phyloP scores from a whole-genome alignment of 2,797 vertebrate genomes.

The Xerus rutilus region DNA sequence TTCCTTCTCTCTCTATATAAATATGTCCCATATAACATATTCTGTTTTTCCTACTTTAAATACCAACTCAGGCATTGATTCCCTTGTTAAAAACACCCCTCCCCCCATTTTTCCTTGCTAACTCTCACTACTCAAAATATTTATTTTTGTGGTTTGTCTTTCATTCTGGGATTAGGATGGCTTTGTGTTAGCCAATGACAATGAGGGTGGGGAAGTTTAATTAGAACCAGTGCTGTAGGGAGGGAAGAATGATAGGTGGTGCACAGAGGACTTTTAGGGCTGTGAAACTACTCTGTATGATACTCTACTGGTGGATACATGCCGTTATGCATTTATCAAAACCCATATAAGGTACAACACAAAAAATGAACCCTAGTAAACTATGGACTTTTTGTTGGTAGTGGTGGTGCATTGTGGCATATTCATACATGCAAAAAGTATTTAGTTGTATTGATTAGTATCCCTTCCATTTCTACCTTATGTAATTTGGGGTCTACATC shows the following conservation, averaged over 20 bases:
- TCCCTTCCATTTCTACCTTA: neutral
- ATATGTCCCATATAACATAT: neutral
- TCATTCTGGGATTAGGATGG: neutral
- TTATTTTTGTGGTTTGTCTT: neutral
- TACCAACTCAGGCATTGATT: neutral
- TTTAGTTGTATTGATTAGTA: neutral
- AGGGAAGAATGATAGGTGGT: neutral
- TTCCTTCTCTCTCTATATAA: neutral
- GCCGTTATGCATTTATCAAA: too few relatives aligned
- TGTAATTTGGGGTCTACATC: neutral
- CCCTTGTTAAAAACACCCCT: neutral
- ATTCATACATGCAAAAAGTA: too few relatives aligned
- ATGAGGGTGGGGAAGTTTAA: neutral
- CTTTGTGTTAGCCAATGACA: neutral
- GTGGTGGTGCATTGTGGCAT: too few relatives aligned
- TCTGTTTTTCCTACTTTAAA: neutral
- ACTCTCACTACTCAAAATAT: neutral
- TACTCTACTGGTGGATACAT: too few relatives aligned
- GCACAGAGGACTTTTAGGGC: too few relatives aligned
- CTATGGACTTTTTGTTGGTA: too few relatives aligned
- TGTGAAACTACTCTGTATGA: too few relatives aligned
- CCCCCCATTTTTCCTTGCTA: neutral
- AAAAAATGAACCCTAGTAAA: too few relatives aligned
- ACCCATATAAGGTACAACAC: too few relatives aligned
- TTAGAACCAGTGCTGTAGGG: neutral